Evolutionary conservation across 2,797 vertebrate genomes (phyloP), one percentile per base, ranked within the genome.

Genomic region (Atherinosoma microstoma): DNA sequence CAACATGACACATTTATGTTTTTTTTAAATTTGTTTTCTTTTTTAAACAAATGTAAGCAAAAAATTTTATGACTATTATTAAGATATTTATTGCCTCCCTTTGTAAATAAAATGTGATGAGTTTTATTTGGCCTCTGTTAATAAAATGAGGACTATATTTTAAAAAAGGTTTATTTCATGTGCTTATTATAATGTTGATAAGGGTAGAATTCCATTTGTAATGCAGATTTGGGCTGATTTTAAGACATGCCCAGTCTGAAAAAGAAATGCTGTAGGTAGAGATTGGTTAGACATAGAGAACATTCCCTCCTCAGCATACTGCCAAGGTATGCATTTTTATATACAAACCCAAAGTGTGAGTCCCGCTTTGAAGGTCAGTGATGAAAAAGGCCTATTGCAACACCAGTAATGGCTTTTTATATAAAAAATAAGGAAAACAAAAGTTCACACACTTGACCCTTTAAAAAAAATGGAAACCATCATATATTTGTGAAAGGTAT

Each of bases 51-150:
- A 93, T 94, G 93, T 95, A 95, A 94, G 90, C 93, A 94, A 94
- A 94, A 94, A 94, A 92, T 95, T 95, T 95, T 96, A 95, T 94
- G 94, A 95, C 92, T 94, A 95, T 95, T 95, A 95, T 95, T 92
- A 94, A 95, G 93, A 95, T 96, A 96, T 96, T 96, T 96, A 96
- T 96, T 96, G 92, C 94, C 92, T 95, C 91, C 93, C 89, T 93
- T 91, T 95, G 94, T 95, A 95, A 95, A 96, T 95, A 95, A 93
- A 94, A 93, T 94, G 91, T 94, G 91, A 92, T 93, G 93, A 95
- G 92, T 95, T 94, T 91, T 95, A 95, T 95, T 93, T 95, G 94
- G 91, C 94, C 94, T 95, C 94, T 94, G 91, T 94, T 94, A 95
- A 95, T 95, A 96, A 95, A 95, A 93, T 93, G 94, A 95, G 94